Base-by-base conservation (phyloP, 2,113 vertebrate species). In the Mastomys natalensis region DNA sequence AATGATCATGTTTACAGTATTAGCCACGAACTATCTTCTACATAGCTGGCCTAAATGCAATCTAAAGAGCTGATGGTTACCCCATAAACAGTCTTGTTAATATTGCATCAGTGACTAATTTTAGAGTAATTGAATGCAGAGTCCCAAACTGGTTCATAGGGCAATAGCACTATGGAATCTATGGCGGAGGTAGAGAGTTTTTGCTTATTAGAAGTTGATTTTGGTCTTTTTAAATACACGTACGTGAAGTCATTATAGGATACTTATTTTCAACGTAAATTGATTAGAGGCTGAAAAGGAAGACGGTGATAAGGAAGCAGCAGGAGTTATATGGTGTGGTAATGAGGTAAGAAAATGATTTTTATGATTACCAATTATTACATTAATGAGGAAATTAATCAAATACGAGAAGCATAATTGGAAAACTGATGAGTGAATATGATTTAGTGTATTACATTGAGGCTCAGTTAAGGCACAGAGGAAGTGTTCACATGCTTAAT, bases 361-460 rank as follows among this genome's bases (percentile, higher is more conserved):
- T 98, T 90, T 97, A 98, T 98, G 96, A 98, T 98, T 95, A 98
- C 97, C 97, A 97, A 98, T 98, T 98, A 98, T 98, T 98, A 97
- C 97, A 97, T 97, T 98, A 98, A 98, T 99, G 98, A 98, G 96
- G 95, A 98, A 98, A 98, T 97, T 97, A 98, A 98, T 98, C 96
- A 98, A 98, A 93, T 97, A 97, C 21, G 86, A 97, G 96, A 98
- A 98, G 97, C 45, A 70, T 98, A 98, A 98, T 97, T 98, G 97
- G 96, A 97, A 98, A 98, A 97, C 97, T 98, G 88, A 97, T 95
- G 95, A 98, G 90, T 98, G 98, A 98, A 97, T 98, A 95, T 98
- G 98, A 98, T 97, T 98, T 98, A 98, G 96, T 98, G 89, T 97
- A 93, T 98, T 98, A 97, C 91, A 87, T 97, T 95, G 90, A 95